Evolutionary conservation across 2,888 invertebrate species (phyloP), one percentile per base, ranked within the genome.

Genomic region (Acronicta alni): DNA sequence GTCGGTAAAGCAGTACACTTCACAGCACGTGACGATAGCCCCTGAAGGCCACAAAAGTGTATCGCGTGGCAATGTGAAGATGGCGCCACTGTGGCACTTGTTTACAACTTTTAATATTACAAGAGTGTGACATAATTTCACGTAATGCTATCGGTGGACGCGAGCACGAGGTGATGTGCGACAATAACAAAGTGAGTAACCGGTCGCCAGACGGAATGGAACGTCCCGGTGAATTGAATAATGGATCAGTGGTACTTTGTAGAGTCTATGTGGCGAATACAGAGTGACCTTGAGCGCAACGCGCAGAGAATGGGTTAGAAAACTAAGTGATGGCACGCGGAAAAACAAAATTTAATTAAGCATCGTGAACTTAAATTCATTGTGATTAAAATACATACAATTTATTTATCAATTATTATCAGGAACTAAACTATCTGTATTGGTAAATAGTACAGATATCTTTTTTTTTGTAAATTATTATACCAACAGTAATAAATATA

Each of bases 51-150:
- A 63, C 49, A 48, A 57, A 59, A 55, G 42, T 26, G 46, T 59
- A 41, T 66, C 57, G 47, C 57, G 32, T 20, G 20, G 18, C 38
- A 30, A 14, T 16, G 32, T 48, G 67, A 45, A 91, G 92, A 85
- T 88, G 91, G 85, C 91, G 84, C 82, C 69, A 80, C 69, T 3
- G 57, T 47, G 39, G 62, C 38, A 44, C 59, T 82, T 90, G 89
- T 90, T 89, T 89, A 90, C 89, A 82, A 88, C 57, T 77, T 64
- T 47, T 23, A 42, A 16, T 30, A 68, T 72, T 77, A 79, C 77
- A 60, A 69, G n/a, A n/a, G 52, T 83, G 77, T 90, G 90, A 91
- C 89, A 90, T 90, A 90, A 91, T 88, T 87, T 73, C 75, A 80
- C 83, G 80, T 89, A 88, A 90, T 81, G 61, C 15, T 16, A 39